A percentile compares a stretch with the other conserved stretches of the same genome.
Evolutionary conservation across 1,140 invertebrate species (phyloP).

Genomic region (Ceratina australensis): DNA sequence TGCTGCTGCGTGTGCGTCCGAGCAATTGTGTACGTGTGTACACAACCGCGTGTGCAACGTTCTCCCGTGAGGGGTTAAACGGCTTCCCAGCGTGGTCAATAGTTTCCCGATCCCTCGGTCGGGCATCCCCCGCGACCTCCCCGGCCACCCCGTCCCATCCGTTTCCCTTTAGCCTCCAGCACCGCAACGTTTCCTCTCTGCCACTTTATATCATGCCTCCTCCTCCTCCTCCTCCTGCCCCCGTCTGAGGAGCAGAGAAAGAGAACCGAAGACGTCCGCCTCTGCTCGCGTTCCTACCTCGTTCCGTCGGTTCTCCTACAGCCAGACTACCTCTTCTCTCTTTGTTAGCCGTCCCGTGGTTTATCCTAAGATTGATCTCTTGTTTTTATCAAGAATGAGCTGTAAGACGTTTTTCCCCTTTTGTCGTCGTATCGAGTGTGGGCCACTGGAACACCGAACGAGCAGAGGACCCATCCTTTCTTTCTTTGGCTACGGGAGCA

Average conservation of each 20-base stretch:
- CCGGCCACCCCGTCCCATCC: constrained; percentile 5
- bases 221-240: too few relatives aligned
- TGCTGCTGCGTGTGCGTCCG: constrained; percentile 15
- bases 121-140: constrained; percentile 52
- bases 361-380: constrained; percentile 36
- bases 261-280: not conserved
- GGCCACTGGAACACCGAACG: too few relatives aligned
- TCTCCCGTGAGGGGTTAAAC: constrained; percentile 67
- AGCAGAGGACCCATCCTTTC: too few relatives aligned
- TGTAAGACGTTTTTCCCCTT: not conserved
- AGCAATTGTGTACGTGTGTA: constrained; percentile 9
- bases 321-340: not conserved
- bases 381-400: too few relatives aligned
- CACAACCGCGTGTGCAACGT: not conserved
- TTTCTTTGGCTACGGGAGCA: too few relatives aligned
- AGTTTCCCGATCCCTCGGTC: constrained; percentile 68
- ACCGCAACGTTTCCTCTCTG: constrained; percentile 46
- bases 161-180: constrained; percentile 45
- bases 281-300: not conserved
- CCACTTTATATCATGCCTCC: constrained; percentile 28
- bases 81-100: constrained; percentile 72
- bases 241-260: constrained; percentile 14
- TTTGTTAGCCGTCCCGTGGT: not conserved
- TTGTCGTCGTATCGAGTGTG: not conserved
- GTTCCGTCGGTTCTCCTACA: not conserved